Conservation (phyloP, 2,888 invertebrate species). For the Rhingia rostrata region DNA sequence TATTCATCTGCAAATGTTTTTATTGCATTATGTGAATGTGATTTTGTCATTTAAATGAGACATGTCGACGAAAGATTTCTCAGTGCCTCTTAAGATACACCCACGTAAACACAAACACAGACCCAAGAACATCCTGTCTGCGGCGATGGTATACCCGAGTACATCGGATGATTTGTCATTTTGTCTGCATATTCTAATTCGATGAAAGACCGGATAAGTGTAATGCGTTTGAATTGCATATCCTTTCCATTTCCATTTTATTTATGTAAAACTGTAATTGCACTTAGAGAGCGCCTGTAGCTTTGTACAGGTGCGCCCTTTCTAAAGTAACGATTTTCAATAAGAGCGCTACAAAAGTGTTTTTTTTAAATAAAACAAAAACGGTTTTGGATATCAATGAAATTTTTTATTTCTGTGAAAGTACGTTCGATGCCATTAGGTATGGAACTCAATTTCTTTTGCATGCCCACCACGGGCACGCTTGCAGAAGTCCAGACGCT, state of each 20-base stretch:
- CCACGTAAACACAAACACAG: background rate
- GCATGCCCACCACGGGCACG: too few relatives aligned
- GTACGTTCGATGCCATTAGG: too few relatives aligned
- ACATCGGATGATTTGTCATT: conserved; percentile 61
- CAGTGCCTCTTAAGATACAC: conserved; percentile 22
- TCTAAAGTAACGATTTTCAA: too few relatives aligned
- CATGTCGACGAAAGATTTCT: conserved; percentile 45
- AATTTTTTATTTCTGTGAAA: too few relatives aligned
- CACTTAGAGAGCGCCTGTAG: conserved; percentile 45
- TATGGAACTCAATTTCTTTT: too few relatives aligned
- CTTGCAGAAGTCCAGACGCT: too few relatives aligned
- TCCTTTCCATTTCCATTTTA: conserved; percentile 27
- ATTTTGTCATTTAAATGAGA: conserved; percentile 74
- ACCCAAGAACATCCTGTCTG: background rate
- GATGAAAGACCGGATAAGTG: conserved; percentile 65
- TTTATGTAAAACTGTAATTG: conserved; percentile 54
- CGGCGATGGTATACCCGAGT: background rate
- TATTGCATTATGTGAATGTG: conserved; percentile 69
- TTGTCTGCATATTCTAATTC: conserved; percentile 68
- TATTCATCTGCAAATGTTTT: conserved; percentile 69
- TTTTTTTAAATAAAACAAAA: too few relatives aligned
- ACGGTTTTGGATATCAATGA: too few relatives aligned
- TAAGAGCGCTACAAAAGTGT: too few relatives aligned
- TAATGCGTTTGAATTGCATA: conserved; percentile 62
- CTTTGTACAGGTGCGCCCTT: background rate